Conservation (phyloP, 2,113 vertebrate genomes). For the Takifugu bimaculatus region DNA sequence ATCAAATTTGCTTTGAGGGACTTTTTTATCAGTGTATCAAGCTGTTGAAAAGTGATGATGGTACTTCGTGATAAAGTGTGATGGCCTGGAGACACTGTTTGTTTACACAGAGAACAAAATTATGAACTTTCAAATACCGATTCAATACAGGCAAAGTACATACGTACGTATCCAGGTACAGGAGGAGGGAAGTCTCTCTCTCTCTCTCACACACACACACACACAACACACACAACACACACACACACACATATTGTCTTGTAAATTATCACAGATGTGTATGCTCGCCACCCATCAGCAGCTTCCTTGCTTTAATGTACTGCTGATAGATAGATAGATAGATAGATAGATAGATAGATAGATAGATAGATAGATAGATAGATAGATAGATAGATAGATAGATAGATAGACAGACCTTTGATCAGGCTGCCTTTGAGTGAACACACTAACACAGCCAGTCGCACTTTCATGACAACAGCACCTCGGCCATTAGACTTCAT, state of each 20-base stretch:
- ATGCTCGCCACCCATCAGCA: background rate
- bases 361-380: no score
- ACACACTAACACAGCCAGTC: slow-evolving; percentile 37
- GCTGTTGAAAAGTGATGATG: background rate
- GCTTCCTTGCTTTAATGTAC: no score
- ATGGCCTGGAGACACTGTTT: background rate
- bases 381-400: no score
- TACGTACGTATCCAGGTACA: slow-evolving; percentile 9
- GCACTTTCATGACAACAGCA: slow-evolving; percentile 59
- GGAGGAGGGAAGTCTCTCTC: background rate
- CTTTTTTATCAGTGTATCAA: background rate
- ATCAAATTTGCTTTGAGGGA: slow-evolving; percentile 26
- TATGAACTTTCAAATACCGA: background rate
- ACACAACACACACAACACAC: background rate
- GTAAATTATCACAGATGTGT: slow-evolving; percentile 56
- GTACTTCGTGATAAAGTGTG: background rate
- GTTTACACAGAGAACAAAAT: background rate
- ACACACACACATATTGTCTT: slow-evolving; percentile 27
- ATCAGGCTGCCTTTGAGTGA: slow-evolving; percentile 30
- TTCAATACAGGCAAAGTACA: background rate
- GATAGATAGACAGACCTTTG: background rate
- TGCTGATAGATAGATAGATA: no score
- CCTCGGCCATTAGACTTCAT: slow-evolving; percentile 60
- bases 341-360: no score
- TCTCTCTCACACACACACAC: slow-evolving; percentile 1